These are phyloP conservation scores for Lagopus leucura DNA, from an alignment of 2,113 vertebrate genomes.

Conservation along the genomic window DNA sequence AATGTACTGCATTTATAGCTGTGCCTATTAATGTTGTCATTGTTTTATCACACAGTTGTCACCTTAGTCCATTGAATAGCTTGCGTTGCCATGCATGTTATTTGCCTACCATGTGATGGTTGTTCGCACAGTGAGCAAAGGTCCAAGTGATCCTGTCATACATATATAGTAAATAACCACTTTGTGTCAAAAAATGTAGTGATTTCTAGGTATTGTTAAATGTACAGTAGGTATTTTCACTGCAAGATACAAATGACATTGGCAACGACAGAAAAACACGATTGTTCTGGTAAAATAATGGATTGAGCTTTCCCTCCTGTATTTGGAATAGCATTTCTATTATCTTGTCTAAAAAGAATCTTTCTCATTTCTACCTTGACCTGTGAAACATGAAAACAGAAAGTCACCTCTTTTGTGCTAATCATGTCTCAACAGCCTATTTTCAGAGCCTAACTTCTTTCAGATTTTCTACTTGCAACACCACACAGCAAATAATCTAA, in stretches of 20 bases:
- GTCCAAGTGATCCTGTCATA: not conserved
- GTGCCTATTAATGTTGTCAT: not conserved
- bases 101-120: not conserved
- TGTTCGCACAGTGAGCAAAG: not conserved
- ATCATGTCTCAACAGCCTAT: not conserved
- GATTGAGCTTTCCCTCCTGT: not conserved
- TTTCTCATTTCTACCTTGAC: not conserved
- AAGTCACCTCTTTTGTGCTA: not conserved
- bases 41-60: not conserved
- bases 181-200: not conserved
- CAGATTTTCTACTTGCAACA: not conserved
- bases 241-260: not conserved
- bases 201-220: not conserved
- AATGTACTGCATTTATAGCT: not conserved
- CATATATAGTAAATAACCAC: not conserved
- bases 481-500: not conserved
- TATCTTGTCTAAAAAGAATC: not conserved
- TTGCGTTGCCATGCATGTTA: not conserved
- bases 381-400: not conserved
- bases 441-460: not conserved
- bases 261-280: not conserved
- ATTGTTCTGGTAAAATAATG: not conserved
- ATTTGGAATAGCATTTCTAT: not conserved
- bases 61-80: fast-evolving
- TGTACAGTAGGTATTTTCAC: not conserved